These are phyloP conservation scores for Rhodophaea formosa DNA, from an alignment of 2,888 invertebrate genomes.

Conservation along the genomic window DNA sequence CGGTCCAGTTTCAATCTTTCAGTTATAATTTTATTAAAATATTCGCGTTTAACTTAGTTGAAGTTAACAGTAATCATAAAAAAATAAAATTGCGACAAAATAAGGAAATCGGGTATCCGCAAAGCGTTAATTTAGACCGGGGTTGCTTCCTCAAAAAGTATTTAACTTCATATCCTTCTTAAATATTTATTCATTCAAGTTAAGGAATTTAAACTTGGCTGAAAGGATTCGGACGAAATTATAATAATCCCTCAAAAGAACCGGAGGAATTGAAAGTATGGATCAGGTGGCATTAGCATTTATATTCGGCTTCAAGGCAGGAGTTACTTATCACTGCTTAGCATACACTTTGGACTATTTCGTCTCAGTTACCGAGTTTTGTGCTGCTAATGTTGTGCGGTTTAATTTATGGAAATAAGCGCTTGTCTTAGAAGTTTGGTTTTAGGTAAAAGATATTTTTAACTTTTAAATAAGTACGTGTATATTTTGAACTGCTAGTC, in stretches of 20 bases:
- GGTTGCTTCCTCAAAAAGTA: conserved; percentile 25
- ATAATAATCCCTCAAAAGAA: conserved; percentile 74
- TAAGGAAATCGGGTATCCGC: no score
- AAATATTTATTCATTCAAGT: conserved; percentile 62
- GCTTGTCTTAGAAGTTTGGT: background rate
- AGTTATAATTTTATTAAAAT: no score
- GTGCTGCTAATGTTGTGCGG: conserved; percentile 14
- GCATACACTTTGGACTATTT: conserved; percentile 44
- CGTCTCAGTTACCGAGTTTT: conserved; percentile 20
- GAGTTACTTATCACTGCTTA: conserved; percentile 69
- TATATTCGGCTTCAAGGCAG: conserved; percentile 71
- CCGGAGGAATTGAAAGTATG: conserved; percentile 67
- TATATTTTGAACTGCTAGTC: no score
- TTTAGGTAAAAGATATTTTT: background rate
- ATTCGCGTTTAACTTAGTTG: no score
- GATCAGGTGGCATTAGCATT: conserved; percentile 73
- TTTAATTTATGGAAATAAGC: conserved; percentile 11
- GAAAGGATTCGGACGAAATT: conserved; percentile 71
- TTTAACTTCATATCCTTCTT: conserved; percentile 39
- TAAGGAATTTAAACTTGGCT: conserved; percentile 54
- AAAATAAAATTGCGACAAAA: no score
- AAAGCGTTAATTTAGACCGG: conserved; percentile 14
- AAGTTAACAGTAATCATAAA: no score
- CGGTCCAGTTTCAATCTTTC: no score
- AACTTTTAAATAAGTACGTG: no score